Conservation (phyloP, 1,140 invertebrate genomes). For the Coptotermes formosanus region DNA sequence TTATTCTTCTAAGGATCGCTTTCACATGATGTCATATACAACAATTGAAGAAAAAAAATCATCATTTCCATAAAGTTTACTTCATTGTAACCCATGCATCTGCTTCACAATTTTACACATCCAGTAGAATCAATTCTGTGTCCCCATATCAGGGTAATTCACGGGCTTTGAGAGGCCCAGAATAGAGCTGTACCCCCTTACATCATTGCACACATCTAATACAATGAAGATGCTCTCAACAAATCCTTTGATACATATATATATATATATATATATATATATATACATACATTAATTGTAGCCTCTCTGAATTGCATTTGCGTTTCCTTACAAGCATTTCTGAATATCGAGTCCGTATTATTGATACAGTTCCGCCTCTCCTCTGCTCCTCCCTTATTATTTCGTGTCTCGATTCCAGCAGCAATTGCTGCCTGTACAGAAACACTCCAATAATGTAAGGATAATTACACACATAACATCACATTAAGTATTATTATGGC, state of each 20-base stretch:
- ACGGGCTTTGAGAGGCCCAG: no score
- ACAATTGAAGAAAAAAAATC: no score
- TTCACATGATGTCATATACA: no score
- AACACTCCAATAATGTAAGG: constrained; percentile 38
- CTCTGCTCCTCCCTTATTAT: neutral
- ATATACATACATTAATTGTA: constrained; percentile 7
- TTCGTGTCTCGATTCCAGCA: constrained; percentile 22
- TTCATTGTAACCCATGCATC: no score
- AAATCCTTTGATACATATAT: neutral
- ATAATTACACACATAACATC: constrained; percentile 40
- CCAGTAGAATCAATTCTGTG: no score
- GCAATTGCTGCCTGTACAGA: constrained; percentile 23
- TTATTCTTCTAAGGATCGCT: no score
- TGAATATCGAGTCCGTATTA: neutral
- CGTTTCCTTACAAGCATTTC: neutral
- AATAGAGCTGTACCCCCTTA: no score
- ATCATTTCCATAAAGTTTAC: no score
- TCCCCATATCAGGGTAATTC: no score
- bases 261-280: no score
- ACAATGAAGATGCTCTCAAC: neutral
- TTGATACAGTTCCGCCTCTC: neutral
- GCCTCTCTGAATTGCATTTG: neutral
- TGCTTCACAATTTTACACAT: no score
- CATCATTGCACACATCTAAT: no score
- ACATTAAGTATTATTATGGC: constrained; percentile 37